Conservation (phyloP, 2,797 vertebrate species). For the Meda fulgida region DNA sequence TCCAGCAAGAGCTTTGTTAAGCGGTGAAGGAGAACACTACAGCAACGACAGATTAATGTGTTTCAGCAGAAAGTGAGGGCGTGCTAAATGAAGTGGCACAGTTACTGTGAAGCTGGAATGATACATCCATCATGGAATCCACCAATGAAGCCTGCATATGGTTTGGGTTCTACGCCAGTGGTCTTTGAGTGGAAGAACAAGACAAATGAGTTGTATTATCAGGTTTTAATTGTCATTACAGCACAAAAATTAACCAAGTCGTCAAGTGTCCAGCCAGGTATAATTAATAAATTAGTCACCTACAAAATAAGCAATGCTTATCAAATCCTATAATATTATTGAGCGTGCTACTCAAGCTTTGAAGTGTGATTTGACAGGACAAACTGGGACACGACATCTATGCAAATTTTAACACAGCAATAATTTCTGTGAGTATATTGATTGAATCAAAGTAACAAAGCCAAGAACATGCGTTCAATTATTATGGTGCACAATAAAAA, state of each 20-base stretch:
- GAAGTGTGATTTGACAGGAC: not conserved
- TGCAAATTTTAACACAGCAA: not conserved
- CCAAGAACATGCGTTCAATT: not conserved
- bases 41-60: slow-evolving; percentile 51
- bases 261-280: slow-evolving; percentile 29
- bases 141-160: slow-evolving; percentile 39
- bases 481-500: not conserved
- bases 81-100: slow-evolving; percentile 52
- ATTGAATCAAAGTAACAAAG: not conserved
- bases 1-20: slow-evolving; percentile 69
- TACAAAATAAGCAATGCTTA: slow-evolving; percentile 8
- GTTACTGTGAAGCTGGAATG: not conserved
- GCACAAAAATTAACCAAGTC: slow-evolving; percentile 32
- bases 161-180: slow-evolving; percentile 33
- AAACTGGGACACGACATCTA: not conserved
- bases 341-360: not conserved
- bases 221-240: slow-evolving; percentile 54
- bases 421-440: not conserved
- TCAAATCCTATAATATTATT: not conserved
- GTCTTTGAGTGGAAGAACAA: slow-evolving; percentile 38
- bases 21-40: slow-evolving; percentile 53
- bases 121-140: slow-evolving; percentile 38
- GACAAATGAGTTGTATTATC: slow-evolving; percentile 54
- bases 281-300: slow-evolving; percentile 33
- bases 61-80: slow-evolving; percentile 44